A percentile compares a stretch with the other conserved stretches of the same genome.
These are phyloP conservation scores for Dipodomys merriami DNA, from an alignment of 2,113 vertebrate genomes.

Conservation along the genomic window DNA sequence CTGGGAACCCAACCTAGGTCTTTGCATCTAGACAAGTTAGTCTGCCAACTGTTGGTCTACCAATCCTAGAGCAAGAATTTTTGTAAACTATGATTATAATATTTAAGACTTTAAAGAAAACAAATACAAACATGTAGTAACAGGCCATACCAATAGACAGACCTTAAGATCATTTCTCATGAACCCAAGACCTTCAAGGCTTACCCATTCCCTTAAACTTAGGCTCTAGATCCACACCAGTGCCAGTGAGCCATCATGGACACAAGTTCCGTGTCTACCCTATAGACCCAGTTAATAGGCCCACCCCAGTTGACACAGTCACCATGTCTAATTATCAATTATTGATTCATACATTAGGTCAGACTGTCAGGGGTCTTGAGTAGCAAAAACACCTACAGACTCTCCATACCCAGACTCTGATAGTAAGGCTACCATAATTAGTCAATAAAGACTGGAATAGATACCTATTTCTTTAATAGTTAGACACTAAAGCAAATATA, in stretches of 20 bases:
- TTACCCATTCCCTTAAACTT: too few species aligned
- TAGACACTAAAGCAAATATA: neutral
- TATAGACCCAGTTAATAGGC: neutral
- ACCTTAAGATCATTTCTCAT: neutral
- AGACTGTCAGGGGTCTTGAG: neutral
- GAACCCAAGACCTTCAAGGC: neutral
- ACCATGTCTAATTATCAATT: too few species aligned
- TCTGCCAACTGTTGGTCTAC: too few species aligned
- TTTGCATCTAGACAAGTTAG: too few species aligned
- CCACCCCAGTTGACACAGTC: too few species aligned
- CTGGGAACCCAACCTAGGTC: too few species aligned
- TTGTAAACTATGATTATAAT: too few species aligned
- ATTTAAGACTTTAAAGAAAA: too few species aligned
- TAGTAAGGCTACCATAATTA: neutral
- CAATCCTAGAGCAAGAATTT: too few species aligned
- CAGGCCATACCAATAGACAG: neutral
- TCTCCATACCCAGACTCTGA: too few species aligned
- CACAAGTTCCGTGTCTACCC: neutral
- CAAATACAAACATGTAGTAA: too few species aligned
- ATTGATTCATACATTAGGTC: neutral
- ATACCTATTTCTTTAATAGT: neutral
- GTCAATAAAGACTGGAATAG: neutral
- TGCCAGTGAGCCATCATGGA: neutral
- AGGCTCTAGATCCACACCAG: neutral
- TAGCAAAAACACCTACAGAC: neutral